Base-by-base conservation (phyloP, 1,140 invertebrate genomes). In the Sitodiplosis mosellana region DNA sequence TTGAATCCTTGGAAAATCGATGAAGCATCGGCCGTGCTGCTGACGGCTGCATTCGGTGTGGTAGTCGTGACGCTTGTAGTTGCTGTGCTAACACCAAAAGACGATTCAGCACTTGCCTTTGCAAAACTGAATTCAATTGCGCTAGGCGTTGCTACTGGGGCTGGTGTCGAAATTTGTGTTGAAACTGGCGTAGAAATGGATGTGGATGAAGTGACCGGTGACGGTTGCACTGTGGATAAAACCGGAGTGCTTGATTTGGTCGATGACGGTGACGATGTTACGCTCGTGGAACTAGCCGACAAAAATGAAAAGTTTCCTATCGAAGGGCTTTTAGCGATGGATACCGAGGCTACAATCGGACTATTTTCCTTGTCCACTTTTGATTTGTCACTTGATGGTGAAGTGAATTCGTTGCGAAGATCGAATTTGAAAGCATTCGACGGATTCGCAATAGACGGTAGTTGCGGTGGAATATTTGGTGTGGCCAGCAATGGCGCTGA, bases 1-100 rank as follows among this genome's bases (percentile, higher is more conserved):
- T 27, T 27, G 10, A 27, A 27, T 27, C 27, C 27, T 27, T 27
- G 3, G 27, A 27, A 27, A 27, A 27, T 27, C 27, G 46, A 20
- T 33, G 48, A 19, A 19, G 27, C 15, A 36, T 12, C 1, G 15
- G 14, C n/a, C 34, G 41, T 14, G 20, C 14, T 7, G 37, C 22
- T 18, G 14, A 5, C 22, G 8, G n/a, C 12, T 15, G 19, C 14
- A 6, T 12, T 37, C 6, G 46, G 8, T 37, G 15, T 17, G 14
- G 46, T 20, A 15, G 37, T 18, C 8, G 48, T 11, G 2, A 44
- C 18, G 10, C 19, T 18, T 46, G 18, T 19, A 49, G 19, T 11
- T 21, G 11, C 21, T 10, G 48, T 36, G 17, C 8, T 15, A 48
- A 6, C 38, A 33, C 41, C 48, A 45, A 49, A 44, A 3, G 48